Evolutionary conservation across 2,888 invertebrate genomes (phyloP), one percentile per base, ranked within the genome.

Genomic region (Pandemis cinnamomeana): DNA sequence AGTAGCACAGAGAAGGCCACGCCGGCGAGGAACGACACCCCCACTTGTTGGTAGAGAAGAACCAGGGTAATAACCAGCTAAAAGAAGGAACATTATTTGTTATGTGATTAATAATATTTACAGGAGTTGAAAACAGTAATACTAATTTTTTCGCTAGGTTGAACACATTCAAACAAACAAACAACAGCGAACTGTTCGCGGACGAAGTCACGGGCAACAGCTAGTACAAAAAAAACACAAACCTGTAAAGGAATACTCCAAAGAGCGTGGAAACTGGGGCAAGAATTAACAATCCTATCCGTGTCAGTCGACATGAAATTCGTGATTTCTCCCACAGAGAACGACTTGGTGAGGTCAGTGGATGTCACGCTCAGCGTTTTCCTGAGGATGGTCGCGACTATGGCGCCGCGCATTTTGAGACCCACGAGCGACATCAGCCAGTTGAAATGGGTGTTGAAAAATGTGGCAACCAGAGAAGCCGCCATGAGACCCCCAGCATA

Each of bases 241-340:
- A 97, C 97, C 95, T 98, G 98, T 83, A 99, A 95, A 7, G 99
- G 99, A 85, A 99, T 97, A 89, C 99, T 99, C 99, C 99, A 99
- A 80, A 99, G 95, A 6, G 98, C 96, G 92, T 99, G 99, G 87
- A 99, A 99, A 91, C 98, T 99, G 3, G 98, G 97, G 89, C 98
- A 99, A 36, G 99, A 98, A 89, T 99, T 99, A 0, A 99, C 97
- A 79, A 99, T 98, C 80, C 99, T 95, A 87, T 99, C 99, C 0
- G 98, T 97, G 87, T 99, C 99, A 0, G 98, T 98, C 46, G 99
- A 99, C 97, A 99, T 98, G 81, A 98, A 97, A 91, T 99, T 99
- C 1, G 99, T 96, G 73, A 99, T 97, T 93, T 99, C 98, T 0
- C 99, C 99, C 58, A 97, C 95, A 13, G 95, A 95, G 82, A 83